Conservation (phyloP, 2,888 invertebrate species). For the Gasteruption jaculator region DNA sequence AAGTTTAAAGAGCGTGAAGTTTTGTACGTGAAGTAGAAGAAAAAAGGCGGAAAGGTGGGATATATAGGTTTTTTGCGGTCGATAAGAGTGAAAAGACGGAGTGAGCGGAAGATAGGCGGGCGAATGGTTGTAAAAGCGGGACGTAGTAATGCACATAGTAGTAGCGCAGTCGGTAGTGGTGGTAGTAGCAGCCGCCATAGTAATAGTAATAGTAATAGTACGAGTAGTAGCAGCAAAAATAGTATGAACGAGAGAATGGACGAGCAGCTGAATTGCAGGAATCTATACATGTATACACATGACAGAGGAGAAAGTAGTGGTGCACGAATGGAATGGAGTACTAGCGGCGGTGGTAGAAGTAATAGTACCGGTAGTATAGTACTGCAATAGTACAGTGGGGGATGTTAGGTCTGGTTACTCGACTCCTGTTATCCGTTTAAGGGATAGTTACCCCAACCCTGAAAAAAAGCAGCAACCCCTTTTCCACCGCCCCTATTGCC, state of each 20-base stretch:
- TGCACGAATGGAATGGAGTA: neutral
- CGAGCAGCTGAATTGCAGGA: slow-evolving; percentile 29
- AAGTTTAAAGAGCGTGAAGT: slow-evolving; percentile 9
- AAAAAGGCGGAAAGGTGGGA: slow-evolving; percentile 12
- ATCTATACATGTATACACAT: no score
- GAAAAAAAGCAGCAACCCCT: no score
- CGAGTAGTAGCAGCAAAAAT: no score
- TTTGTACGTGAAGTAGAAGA: slow-evolving; percentile 1
- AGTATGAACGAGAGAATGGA: slow-evolving; percentile 24
- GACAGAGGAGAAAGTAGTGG: slow-evolving; percentile 5
- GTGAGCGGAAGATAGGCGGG: slow-evolving; percentile 20
- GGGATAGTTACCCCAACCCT: slow-evolving; percentile 27
- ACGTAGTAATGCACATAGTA: no score
- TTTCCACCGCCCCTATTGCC: slow-evolving; percentile 19
- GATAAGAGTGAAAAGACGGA: slow-evolving; percentile 32
- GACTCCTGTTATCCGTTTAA: slow-evolving; percentile 36
- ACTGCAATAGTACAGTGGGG: slow-evolving; percentile 15
- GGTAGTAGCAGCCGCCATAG: no score
- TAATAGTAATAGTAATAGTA: no score
- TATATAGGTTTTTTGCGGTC: slow-evolving; percentile 28
- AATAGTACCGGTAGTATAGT: no score
- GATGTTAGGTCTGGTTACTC: slow-evolving; percentile 33
- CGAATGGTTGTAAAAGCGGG: no score
- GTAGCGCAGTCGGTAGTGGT: no score
- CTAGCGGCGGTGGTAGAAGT: no score